These are phyloP conservation scores for Drosophila fungiperda DNA, from an alignment of 2,888 invertebrate species.

Conservation along the genomic window DNA sequence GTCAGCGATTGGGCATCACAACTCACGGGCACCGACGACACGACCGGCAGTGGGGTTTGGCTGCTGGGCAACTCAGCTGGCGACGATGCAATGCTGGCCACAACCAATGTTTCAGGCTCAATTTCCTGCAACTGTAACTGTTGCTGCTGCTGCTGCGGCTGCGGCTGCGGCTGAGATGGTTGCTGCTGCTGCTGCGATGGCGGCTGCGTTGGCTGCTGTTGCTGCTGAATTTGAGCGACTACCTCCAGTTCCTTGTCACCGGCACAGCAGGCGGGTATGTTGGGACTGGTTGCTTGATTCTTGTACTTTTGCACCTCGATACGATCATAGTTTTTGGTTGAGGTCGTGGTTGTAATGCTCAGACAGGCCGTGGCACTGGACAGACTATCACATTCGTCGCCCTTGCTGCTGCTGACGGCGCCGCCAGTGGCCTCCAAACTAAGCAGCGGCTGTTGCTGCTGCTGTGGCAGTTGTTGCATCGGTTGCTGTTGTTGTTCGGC, in stretches of 20 bases:
- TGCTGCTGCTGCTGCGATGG: conserved; percentile 14
- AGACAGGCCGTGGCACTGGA: conserved; percentile 77
- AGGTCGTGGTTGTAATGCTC: conserved; percentile 81
- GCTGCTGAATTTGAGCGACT: conserved; percentile 31
- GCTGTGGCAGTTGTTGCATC: conserved; percentile 28
- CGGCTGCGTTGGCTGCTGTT: conserved; percentile 22
- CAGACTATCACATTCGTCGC: conserved; percentile 81
- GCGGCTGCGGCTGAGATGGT: conserved; percentile 31
- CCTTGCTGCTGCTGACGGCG: conserved; percentile 42
- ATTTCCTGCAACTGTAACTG: conserved; percentile 24
- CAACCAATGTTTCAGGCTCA: conserved; percentile 34
- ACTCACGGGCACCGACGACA: conserved; percentile 52
- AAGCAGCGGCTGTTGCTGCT: conserved; percentile 15
- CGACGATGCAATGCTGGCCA: conserved; percentile 26
- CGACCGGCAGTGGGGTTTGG: conserved; percentile 67
- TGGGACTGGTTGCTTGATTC: conserved; percentile 85
- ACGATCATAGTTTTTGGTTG: conserved; percentile 83
- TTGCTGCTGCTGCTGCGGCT: conserved; percentile 24
- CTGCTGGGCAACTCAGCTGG: conserved; percentile 55
- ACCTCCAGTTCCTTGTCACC: conserved; percentile 65
- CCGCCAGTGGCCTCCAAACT: conserved; percentile 18
- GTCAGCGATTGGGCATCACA: conserved; percentile 81
- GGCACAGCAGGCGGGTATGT: conserved; percentile 82
- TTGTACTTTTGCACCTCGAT: conserved; percentile 85
- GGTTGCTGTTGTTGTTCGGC: conserved; percentile 35